These are phyloP conservation scores for Blastobasis adustella DNA, from an alignment of 2,888 invertebrate species.

Conservation along the genomic window DNA sequence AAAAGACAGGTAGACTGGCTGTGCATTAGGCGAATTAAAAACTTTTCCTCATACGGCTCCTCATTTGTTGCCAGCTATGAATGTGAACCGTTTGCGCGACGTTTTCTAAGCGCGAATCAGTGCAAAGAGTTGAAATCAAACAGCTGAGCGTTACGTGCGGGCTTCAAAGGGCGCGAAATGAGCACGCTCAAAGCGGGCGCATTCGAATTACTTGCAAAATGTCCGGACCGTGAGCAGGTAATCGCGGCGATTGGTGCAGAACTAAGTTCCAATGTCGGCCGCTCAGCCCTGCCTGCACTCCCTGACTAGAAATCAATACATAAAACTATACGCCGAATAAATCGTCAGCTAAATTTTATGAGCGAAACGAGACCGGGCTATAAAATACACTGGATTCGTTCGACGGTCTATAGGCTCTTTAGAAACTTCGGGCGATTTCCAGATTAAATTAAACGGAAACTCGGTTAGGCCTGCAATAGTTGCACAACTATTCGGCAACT, in stretches of 20 bases:
- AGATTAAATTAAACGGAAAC: slow-evolving; percentile 41
- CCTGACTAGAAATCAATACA: no score
- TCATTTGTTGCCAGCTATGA: slow-evolving; percentile 58
- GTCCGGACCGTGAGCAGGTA: slow-evolving; percentile 39
- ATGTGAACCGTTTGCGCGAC: slow-evolving; percentile 37
- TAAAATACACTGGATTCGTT: not conserved
- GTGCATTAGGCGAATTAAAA: slow-evolving; percentile 74
- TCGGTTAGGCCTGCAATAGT: slow-evolving; percentile 23
- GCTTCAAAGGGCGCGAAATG: slow-evolving; percentile 61
- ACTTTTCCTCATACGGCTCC: slow-evolving; percentile 47
- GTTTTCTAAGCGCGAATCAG: slow-evolving; percentile 36
- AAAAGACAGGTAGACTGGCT: slow-evolving; percentile 48
- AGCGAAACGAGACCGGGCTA: no score
- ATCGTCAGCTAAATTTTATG: no score
- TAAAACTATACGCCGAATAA: no score
- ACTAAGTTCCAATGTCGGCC: slow-evolving; percentile 43
- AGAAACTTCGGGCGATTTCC: slow-evolving; percentile 25
- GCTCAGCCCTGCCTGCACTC: no score
- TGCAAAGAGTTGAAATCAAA: slow-evolving; percentile 62
- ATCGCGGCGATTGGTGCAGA: slow-evolving; percentile 51
- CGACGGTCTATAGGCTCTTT: slow-evolving; percentile 1
- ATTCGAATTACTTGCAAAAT: slow-evolving; percentile 48
- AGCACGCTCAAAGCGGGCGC: slow-evolving; percentile 56
- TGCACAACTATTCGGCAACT: slow-evolving; percentile 61
- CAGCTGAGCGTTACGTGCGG: slow-evolving; percentile 43